These are phyloP conservation scores for Ceriagrion tenellum DNA, from an alignment of 2,888 invertebrate species.

Conservation along the genomic window DNA sequence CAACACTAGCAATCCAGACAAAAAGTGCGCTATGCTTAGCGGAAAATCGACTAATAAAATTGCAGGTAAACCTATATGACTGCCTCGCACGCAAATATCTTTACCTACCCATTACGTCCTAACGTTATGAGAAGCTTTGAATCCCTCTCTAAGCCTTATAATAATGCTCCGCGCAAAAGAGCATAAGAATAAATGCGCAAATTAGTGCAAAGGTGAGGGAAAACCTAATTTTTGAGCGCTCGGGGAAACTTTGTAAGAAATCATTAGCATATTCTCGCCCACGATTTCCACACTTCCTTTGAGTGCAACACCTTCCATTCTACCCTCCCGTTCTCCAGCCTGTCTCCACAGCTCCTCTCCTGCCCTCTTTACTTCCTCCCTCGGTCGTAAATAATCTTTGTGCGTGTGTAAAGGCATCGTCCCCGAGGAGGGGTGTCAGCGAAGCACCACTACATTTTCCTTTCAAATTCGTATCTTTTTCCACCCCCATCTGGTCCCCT, in stretches of 20 bases:
- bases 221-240: not conserved
- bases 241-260: not conserved
- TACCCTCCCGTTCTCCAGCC: not conserved
- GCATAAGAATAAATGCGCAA: not conserved
- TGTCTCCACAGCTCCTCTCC: not conserved
- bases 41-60: not conserved
- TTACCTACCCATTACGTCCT: not conserved
- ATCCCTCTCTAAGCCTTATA: not conserved
- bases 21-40: too few species aligned
- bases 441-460: not conserved
- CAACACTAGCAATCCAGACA: too few species aligned
- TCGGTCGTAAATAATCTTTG: not conserved
- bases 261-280: not conserved
- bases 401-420: not conserved
- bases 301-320: not conserved
- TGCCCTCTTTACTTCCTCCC: not conserved
- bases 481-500: not conserved
- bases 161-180: not conserved
- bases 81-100: not conserved
- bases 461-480: not conserved
- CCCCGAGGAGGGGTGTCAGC: not conserved
- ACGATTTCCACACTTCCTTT: not conserved
- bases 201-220: not conserved
- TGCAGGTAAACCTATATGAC: not conserved
- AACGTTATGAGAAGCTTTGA: not conserved